A percentile compares a stretch with the other conserved stretches of the same genome.
phyloP scores from a whole-genome alignment of 2,888 invertebrate genomes.

The Idaea biselata region DNA sequence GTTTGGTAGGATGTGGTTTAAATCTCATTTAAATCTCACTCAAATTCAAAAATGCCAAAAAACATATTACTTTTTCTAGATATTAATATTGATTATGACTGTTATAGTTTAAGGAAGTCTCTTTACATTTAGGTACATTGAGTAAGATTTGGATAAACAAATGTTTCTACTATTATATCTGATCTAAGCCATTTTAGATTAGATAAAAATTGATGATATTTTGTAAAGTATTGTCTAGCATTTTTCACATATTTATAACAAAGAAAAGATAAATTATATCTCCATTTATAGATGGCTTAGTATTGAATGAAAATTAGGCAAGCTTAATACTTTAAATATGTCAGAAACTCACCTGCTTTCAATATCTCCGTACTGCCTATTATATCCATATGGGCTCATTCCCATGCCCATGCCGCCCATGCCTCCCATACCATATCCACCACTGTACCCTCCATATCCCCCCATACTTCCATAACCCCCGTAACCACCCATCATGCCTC shows the following conservation, averaged over 20 bases:
- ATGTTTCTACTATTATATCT: background rate
- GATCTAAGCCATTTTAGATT: background rate
- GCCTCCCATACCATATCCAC: constrained; percentile 40
- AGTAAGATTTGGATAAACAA: too few relatives aligned
- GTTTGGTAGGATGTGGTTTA: too few relatives aligned
- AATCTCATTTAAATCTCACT: too few relatives aligned
- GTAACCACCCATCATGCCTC: constrained; percentile 40
- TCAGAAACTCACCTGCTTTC: constrained; percentile 79
- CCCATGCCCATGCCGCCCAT: constrained; percentile 41
- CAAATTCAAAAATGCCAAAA: too few relatives aligned
- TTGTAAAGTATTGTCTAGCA: background rate
- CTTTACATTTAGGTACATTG: background rate
- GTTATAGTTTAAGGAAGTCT: background rate
- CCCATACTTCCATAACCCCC: constrained; percentile 26
- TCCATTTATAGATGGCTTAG: too few relatives aligned
- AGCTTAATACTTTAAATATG: background rate
- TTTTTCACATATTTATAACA: background rate
- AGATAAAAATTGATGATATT: background rate
- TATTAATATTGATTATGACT: too few relatives aligned
- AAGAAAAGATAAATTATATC: background rate
- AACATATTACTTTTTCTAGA: too few relatives aligned
- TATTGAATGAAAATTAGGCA: background rate
- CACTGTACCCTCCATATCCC: constrained; percentile 35
- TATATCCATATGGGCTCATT: constrained; percentile 61
- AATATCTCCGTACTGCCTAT: constrained; percentile 77